Evolutionary conservation across 2,797 vertebrate species (phyloP), one percentile per base, ranked within the genome.

Genomic region (Eulemur albifrons): DNA sequence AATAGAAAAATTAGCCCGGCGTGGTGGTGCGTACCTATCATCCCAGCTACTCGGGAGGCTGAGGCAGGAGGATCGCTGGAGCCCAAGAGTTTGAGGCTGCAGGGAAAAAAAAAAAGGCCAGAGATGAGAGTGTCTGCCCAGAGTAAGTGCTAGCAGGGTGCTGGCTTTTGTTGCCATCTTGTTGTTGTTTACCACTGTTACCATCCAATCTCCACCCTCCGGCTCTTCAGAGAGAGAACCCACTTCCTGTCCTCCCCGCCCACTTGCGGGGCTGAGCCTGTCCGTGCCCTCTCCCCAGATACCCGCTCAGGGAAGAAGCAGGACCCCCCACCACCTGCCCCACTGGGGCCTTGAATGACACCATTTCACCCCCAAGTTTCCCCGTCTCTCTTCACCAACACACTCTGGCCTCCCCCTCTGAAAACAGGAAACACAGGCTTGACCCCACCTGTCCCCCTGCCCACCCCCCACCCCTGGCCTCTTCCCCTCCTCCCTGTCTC

Each of bases 401-500:
- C 20, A 1, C 52, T 43, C 50, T 35, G 54, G 17, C 15, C 85
- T 83, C n/a, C 80, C 45, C 52, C 0, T 70, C 75, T 89, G 59
- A 72, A 96, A 87, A 93, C 45, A 94, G 80, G 93, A 97, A 95
- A 45, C 32, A 10, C 18, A 1, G 4, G 18, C 13, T 32, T 72
- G 17, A 21, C 57, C 57, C 23, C 7, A 17, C 82, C 21, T 48
- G 11, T 45, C 48, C 77, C 40, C 54, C 25, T 27, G 43, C 63
- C 23, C 11, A 11, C 61, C 27, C 35, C 6, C 40, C 40, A 72
- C 32, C 43, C 50, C 57, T 30, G 63, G 69, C 70, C 20, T 84
- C 79, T 70, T 17, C 30, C 32, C 25, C 45, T 82, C 79, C 72
- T 84, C 92, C 75, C 45, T 48, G 76, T 96, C 59, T 80, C 59